Percentiles rank a stretch among this genome's conserved stretches.
These are phyloP conservation scores for Sthenelais limicola DNA, from an alignment of 2,888 invertebrate species.

Conservation along the genomic window DNA sequence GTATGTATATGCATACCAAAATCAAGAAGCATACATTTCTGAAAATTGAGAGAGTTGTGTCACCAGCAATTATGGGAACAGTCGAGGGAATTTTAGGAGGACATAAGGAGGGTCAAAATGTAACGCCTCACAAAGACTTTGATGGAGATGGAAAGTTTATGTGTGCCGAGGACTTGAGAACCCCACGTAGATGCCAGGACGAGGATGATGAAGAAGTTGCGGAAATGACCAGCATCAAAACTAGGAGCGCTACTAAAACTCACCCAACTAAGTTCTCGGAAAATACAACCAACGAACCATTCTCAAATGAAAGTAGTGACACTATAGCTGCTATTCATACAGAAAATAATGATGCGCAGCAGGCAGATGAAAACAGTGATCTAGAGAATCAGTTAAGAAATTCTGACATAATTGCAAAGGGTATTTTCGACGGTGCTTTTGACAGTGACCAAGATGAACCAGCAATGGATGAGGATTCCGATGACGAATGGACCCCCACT, in stretches of 20 bases:
- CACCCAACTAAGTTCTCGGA: too few relatives aligned
- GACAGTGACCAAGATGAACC: not conserved
- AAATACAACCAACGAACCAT: too few relatives aligned
- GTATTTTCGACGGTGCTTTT: not conserved
- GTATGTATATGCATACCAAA: constrained; percentile 13
- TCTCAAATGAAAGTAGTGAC: not conserved
- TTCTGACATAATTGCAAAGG: too few relatives aligned
- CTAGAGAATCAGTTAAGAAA: too few relatives aligned
- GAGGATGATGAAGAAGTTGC: not conserved
- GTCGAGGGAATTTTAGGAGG: too few relatives aligned
- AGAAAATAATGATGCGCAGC: not conserved
- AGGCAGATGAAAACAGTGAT: not conserved
- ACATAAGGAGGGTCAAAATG: too few relatives aligned
- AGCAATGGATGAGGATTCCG: not conserved
- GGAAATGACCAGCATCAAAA: too few relatives aligned
- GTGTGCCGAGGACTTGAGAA: too few relatives aligned
- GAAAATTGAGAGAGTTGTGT: not conserved
- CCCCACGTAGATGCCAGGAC: not conserved
- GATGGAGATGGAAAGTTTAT: too few relatives aligned
- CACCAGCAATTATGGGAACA: not conserved
- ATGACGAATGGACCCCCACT: constrained; percentile 14
- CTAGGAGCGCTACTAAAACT: too few relatives aligned
- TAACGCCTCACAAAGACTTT: too few relatives aligned
- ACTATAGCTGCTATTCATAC: not conserved
- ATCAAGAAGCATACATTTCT: not conserved